A percentile compares a stretch with the other conserved stretches of the same genome.
phyloP scores from a whole-genome alignment of 2,797 vertebrate species.

The Phalanger gymnotis region DNA sequence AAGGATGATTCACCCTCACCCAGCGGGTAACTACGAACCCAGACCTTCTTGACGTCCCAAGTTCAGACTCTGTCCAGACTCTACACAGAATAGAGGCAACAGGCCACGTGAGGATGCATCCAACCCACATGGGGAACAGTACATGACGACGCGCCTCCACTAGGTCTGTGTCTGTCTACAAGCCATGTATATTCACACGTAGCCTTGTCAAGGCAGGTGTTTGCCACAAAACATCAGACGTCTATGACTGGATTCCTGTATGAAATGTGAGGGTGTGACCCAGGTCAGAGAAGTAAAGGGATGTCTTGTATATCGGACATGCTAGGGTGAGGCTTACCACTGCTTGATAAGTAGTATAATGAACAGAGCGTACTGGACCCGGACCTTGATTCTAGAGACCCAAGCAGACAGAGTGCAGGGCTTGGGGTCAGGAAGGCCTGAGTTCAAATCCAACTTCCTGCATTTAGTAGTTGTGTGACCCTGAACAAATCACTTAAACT shows the following conservation, averaged over 20 bases:
- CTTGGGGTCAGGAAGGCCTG: not conserved
- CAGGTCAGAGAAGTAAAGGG: not conserved
- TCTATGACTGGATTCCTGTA: not conserved
- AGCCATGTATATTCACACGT: not conserved
- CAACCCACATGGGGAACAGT: not conserved
- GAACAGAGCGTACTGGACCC: not conserved
- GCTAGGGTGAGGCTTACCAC: not conserved
- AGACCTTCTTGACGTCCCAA: not conserved
- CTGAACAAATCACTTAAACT: not conserved
- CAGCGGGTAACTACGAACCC: not conserved
- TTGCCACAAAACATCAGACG: not conserved
- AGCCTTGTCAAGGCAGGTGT: not conserved
- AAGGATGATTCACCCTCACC: not conserved
- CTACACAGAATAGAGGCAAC: not conserved
- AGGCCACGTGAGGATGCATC: fast-evolving
- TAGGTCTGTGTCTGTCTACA: not conserved
- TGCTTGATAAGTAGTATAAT: not conserved
- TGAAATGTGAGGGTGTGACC: not conserved
- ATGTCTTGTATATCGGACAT: not conserved
- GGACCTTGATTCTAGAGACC: not conserved
- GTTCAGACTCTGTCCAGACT: not conserved
- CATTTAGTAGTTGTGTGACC: not conserved
- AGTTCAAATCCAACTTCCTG: not conserved
- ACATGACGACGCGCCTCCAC: not conserved
- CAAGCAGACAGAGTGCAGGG: not conserved